These are phyloP conservation scores for Cryptosula pallasiana DNA, from an alignment of 2,888 invertebrate genomes.

Conservation along the genomic window DNA sequence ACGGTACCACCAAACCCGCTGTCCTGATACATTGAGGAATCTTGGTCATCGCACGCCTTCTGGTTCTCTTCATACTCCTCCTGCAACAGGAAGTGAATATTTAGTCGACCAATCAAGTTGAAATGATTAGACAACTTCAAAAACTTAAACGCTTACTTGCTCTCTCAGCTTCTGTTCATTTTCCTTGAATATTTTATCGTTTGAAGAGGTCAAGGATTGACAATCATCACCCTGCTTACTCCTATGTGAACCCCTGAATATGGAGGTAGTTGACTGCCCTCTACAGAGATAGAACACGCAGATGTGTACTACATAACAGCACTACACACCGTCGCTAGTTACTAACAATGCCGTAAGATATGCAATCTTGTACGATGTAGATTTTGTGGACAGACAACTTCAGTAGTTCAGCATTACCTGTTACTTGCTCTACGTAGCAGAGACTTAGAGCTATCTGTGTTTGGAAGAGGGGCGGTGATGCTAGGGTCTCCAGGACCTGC, in stretches of 20 bases:
- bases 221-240: not conserved
- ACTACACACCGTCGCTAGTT: no score
- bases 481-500: slow-evolving; percentile 8
- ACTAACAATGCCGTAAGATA: no score
- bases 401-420: no score
- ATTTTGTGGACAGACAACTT: no score
- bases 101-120: no score
- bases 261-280: not conserved
- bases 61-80: not conserved
- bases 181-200: slow-evolving; percentile 4
- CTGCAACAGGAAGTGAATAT: not conserved
- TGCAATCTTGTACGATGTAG: no score
- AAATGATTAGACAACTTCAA: not conserved
- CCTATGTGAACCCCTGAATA: not conserved
- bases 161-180: not conserved
- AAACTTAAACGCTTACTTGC: not conserved
- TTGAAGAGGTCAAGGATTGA: not conserved
- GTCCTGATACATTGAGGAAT: slow-evolving; percentile 17
- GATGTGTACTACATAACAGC: no score
- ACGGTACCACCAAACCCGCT: slow-evolving; percentile 23
- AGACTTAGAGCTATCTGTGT: not conserved
- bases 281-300: no score
- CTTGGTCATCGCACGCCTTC: not conserved
- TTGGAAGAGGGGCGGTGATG: slow-evolving; percentile 10
- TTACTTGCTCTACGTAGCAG: not conserved